Percentiles rank a stretch among this genome's conserved stretches.
These are phyloP conservation scores for Enteromius argenteus DNA, from an alignment of 2,797 vertebrate species.

Conservation along the genomic window DNA sequence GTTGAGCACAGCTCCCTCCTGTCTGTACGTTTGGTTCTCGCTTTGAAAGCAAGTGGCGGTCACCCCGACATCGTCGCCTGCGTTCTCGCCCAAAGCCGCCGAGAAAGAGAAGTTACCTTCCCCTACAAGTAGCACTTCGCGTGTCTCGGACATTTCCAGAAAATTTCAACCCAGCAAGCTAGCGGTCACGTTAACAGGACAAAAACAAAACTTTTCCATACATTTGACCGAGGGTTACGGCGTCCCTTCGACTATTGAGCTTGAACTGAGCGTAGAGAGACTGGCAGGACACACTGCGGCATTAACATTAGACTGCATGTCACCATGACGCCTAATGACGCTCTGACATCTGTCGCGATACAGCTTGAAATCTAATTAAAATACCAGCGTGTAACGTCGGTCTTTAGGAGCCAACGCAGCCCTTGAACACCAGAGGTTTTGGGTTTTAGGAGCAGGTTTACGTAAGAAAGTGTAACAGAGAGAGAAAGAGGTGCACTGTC, in stretches of 20 bases:
- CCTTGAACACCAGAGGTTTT: background rate
- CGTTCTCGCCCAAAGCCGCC: conserved; percentile 72
- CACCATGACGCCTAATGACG: conserved; percentile 8
- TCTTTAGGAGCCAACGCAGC: background rate
- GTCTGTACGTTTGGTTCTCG: conserved; percentile 70
- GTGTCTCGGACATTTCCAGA: conserved; percentile 40
- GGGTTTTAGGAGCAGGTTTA: conserved; percentile 12
- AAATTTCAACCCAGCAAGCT: background rate
- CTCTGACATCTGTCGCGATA: conserved; percentile 1
- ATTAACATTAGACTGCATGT: conserved; percentile 9
- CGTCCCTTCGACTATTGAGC: background rate
- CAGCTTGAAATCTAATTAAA: conserved; percentile 12
- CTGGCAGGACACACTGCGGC: conserved; percentile 19
- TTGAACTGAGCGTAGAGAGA: background rate
- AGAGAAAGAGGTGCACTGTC: background rate
- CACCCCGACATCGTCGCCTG: conserved; percentile 63
- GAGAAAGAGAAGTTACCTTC: conserved; percentile 98
- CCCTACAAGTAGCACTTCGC: conserved; percentile 85
- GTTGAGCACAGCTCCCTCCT: conserved; percentile 74
- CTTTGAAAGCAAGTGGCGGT: conserved; percentile 87
- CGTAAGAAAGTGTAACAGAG: conserved; percentile 9
- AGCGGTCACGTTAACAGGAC: background rate
- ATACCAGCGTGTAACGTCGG: background rate
- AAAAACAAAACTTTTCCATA: background rate
- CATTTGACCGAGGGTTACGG: background rate